A percentile compares a stretch with the other conserved stretches of the same genome.
These are phyloP conservation scores for Diaprepes abbreviatus DNA, from an alignment of 2,888 invertebrate species.

Conservation along the genomic window DNA sequence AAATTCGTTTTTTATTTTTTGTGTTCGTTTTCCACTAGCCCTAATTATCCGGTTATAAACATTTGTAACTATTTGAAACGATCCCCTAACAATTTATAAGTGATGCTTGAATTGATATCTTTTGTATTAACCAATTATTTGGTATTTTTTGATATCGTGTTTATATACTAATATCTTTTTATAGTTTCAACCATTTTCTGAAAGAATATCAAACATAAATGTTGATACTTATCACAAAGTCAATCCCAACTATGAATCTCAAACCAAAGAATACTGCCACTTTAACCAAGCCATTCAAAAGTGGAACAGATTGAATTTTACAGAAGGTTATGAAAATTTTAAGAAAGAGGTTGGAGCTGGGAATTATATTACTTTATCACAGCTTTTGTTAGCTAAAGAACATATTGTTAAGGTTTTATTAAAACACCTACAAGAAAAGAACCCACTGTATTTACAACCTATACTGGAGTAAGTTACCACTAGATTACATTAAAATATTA, in stretches of 20 bases:
- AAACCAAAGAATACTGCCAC: slow-evolving; percentile 80
- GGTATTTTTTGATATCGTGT: too few species aligned
- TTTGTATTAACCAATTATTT: too few species aligned
- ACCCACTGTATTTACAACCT: slow-evolving; percentile 83
- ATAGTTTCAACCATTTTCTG: slow-evolving; percentile 90
- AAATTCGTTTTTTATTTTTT: too few species aligned
- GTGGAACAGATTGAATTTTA: slow-evolving; percentile 91
- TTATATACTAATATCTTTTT: too few species aligned
- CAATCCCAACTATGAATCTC: slow-evolving; percentile 79
- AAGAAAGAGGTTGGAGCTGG: slow-evolving; percentile 78
- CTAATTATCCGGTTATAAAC: too few species aligned
- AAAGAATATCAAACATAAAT: slow-evolving; percentile 87
- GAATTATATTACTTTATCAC: slow-evolving; percentile 83
- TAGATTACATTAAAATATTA: too few species aligned
- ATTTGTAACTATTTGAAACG: too few species aligned
- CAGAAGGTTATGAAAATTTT: slow-evolving; percentile 84
- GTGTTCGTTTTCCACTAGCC: too few species aligned
- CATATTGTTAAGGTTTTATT: slow-evolving; percentile 80
- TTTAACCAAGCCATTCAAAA: slow-evolving; percentile 88
- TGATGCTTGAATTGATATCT: too few species aligned
- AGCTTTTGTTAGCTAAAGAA: slow-evolving; percentile 85
- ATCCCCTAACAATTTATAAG: too few species aligned
- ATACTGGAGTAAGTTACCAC: slow-evolving; percentile 87
- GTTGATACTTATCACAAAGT: slow-evolving; percentile 90
- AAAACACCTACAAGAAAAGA: slow-evolving; percentile 80